phyloP scores from a whole-genome alignment of 92 coral and sea anemone genomes.

The Isaurus tuberculatus region DNA sequence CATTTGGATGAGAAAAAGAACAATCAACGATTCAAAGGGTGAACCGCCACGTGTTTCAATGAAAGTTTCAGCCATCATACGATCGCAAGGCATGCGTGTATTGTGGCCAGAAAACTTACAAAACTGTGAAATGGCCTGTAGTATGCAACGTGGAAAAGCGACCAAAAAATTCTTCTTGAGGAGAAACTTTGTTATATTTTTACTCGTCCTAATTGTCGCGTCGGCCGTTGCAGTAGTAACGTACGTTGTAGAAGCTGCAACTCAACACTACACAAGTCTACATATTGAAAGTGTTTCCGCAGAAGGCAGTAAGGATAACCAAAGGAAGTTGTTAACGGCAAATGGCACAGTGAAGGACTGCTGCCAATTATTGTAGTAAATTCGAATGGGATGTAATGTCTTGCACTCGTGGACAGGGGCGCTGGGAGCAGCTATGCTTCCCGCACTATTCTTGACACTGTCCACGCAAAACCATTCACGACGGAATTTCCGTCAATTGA shows the following conservation, averaged over 20 bases:
- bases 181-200: neutral
- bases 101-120: neutral
- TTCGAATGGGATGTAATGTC: constrained; percentile 7
- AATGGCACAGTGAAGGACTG: constrained; percentile 10
- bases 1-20: constrained; percentile 14
- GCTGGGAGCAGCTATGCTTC: constrained; percentile 21
- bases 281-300: neutral
- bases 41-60: neutral
- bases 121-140: neutral
- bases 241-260: neutral
- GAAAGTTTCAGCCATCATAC: neutral
- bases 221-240: constrained; percentile 1
- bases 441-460: constrained; percentile 3
- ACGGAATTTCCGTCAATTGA: neutral
- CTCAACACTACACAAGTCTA: neutral
- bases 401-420: constrained; percentile 15
- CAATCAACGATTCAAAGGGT: neutral
- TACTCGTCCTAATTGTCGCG: neutral
- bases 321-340: constrained; percentile 3
- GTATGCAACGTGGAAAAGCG: neutral
- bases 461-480: constrained; percentile 5
- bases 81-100: neutral
- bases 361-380: constrained; percentile 20
- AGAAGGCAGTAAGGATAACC: neutral
- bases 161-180: neutral